These are phyloP conservation scores for Petaurus breviceps DNA, from an alignment of 2,113 vertebrate species.

Conservation along the genomic window DNA sequence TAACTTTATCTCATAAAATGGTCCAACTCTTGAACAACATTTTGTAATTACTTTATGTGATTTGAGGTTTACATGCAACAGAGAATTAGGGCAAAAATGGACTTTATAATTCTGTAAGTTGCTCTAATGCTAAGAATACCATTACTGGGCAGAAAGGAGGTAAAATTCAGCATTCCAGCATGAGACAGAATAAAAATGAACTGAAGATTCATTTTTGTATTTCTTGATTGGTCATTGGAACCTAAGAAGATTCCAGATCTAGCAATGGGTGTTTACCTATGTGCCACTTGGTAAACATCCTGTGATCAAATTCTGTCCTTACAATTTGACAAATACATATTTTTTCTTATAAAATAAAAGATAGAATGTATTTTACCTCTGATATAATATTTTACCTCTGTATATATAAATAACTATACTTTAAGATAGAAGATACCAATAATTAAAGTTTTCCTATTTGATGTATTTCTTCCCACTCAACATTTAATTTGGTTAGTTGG, in stretches of 20 bases:
- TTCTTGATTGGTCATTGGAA: too few relatives aligned
- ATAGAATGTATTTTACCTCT: neutral
- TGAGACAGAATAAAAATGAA: neutral
- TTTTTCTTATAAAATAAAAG: too few relatives aligned
- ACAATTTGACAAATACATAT: too few relatives aligned
- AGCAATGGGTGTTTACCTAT: too few relatives aligned
- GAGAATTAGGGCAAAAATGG: neutral
- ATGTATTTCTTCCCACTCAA: neutral
- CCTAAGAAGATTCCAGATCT: too few relatives aligned
- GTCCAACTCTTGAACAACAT: conserved; percentile 30
- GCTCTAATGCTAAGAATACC: conserved; percentile 4
- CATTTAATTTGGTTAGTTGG: neutral
- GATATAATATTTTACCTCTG: neutral
- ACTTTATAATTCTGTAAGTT: neutral
- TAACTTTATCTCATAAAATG: neutral
- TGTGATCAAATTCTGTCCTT: too few relatives aligned
- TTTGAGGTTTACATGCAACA: conserved; percentile 9
- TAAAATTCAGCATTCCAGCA: neutral
- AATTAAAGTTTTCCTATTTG: conserved; percentile 25
- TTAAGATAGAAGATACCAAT: neutral
- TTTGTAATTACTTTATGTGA: neutral
- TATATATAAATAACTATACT: conserved; percentile 17
- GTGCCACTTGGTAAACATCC: too few relatives aligned
- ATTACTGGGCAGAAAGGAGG: neutral
- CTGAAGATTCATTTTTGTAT: too few relatives aligned